Conservation (phyloP, 2,113 vertebrate genomes). For the Aepyceros melampus region DNA sequence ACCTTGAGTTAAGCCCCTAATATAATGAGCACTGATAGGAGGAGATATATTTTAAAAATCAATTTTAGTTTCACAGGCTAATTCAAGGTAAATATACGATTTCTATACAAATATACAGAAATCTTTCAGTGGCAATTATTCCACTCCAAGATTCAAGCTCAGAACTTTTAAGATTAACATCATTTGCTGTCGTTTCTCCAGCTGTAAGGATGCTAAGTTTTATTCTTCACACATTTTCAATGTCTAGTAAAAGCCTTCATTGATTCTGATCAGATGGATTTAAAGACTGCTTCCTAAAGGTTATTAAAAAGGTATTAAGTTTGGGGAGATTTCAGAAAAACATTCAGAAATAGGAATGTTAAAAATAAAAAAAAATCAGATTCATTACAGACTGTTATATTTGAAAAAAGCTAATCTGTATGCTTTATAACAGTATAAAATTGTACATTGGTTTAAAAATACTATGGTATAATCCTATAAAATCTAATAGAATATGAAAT, state of each 20-base stretch:
- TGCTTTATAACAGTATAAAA: conserved; percentile 41
- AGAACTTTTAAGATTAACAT: not conserved
- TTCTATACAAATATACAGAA: not conserved
- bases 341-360: conserved; percentile 16
- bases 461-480: conserved; percentile 63
- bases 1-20: not conserved
- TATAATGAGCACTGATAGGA: not conserved
- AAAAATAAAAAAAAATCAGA: not conserved
- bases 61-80: not conserved
- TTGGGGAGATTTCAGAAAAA: conserved; percentile 1
- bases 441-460: conserved; percentile 58
- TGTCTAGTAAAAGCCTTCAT: not conserved
- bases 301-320: conserved; percentile 17
- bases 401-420: conserved; percentile 38
- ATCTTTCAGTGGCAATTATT: not conserved
- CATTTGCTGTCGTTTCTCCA: not conserved
- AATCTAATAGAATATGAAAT: conserved; percentile 70
- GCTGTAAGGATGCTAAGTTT: not conserved
- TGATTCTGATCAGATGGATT: not conserved
- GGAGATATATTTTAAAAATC: not conserved
- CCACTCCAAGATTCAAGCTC: not conserved
- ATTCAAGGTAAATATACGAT: not conserved
- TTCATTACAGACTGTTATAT: not conserved
- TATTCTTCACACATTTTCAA: not conserved
- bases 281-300: conserved; percentile 3